Evolutionary conservation across 2,888 invertebrate species (phyloP), one percentile per base, ranked within the genome.

Genomic region (Scaptomyza flava): DNA sequence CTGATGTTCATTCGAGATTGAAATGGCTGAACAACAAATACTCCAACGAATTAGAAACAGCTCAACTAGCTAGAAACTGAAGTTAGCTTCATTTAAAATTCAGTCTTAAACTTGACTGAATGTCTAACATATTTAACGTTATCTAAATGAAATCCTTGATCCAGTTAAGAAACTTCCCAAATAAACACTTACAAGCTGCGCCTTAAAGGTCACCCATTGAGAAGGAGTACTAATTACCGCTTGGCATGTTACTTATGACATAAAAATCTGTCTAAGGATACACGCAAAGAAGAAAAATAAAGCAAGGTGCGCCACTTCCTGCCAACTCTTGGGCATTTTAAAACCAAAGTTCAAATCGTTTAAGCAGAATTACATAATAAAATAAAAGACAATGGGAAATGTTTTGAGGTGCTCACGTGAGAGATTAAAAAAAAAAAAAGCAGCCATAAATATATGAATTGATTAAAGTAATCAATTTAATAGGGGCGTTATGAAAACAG

Each of bases 401-500:
- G 12, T 5, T 8, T 31, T 34, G 9, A 12, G 36, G 23, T 30
- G 34, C 41, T 51, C 34, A 56, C n/a, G 11, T 59, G 63, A 64
- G 42, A 64, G 75, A 83, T 70, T 68, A 67, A 65, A 50, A 68
- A 65, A 50, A 68, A 63, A 3, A 52, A 68, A 76, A n/a, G n/a
- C n/a, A n/a, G 60, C 48, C 60, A 86, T 77, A 76, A 84, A 84
- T 79, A 84, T 77, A 58, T 43, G 60, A 84, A 79, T 76, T 87
- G 81, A 87, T 87, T 84, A 79, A 77, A 68, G 72, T 72, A 84
- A 76, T 86, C 81, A 88, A 86, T 88, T 86, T 83, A 72, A 73
- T 76, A 61, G 65, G 70, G 73, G 78, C 68, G 81, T 73, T 63
- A 56, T 61, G 48, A 62, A 47, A 45, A 53, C 17, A 46, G 52